A percentile compares a stretch with the other conserved stretches of the same genome.
Evolutionary conservation across 2,888 invertebrate species (phyloP).

Genomic region (Brachypterus glaber): DNA sequence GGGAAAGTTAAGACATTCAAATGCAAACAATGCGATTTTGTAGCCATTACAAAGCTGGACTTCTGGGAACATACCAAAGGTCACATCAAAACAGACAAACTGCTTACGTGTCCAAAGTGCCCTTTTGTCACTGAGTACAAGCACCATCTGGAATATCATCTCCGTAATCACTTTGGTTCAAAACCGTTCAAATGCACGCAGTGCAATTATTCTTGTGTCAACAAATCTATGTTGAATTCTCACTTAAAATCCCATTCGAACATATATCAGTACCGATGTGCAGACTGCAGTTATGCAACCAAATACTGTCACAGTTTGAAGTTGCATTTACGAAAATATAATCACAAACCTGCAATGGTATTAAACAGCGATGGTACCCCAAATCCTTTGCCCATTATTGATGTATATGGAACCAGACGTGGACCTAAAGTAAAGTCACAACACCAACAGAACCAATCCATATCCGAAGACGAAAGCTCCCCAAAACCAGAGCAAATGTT

Average conservation of each 20-base stretch:
- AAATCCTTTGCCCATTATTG: slow-evolving; percentile 79
- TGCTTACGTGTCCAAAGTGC: slow-evolving; percentile 83
- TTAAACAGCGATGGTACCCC: slow-evolving; percentile 82
- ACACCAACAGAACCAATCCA: slow-evolving; percentile 16
- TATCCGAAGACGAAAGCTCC: slow-evolving; percentile 5
- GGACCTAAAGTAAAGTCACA: slow-evolving; percentile 58
- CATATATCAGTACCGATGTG: slow-evolving; percentile 86
- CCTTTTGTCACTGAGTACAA: slow-evolving; percentile 98
- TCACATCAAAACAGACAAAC: slow-evolving; percentile 91
- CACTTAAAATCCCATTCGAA: slow-evolving; percentile 94
- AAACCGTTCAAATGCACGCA: slow-evolving; percentile 92
- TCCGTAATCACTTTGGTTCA: slow-evolving; percentile 86
- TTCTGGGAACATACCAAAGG: slow-evolving; percentile 87
- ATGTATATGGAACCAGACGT: slow-evolving; percentile 81
- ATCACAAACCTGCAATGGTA: slow-evolving; percentile 84
- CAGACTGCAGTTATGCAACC: slow-evolving; percentile 90
- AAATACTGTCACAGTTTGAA: slow-evolving; percentile 98
- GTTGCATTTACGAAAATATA: slow-evolving; percentile 84
- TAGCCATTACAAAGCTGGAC: slow-evolving; percentile 77
- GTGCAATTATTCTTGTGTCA: slow-evolving; percentile 88
- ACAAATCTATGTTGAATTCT: slow-evolving; percentile 97
- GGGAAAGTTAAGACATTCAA: slow-evolving; percentile 82
- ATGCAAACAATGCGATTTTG: slow-evolving; percentile 86
- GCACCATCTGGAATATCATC: slow-evolving; percentile 95
- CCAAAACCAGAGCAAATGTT: slow-evolving; percentile 13